Base-by-base conservation (phyloP, 2,113 vertebrate genomes). In the Panurus biarmicus region DNA sequence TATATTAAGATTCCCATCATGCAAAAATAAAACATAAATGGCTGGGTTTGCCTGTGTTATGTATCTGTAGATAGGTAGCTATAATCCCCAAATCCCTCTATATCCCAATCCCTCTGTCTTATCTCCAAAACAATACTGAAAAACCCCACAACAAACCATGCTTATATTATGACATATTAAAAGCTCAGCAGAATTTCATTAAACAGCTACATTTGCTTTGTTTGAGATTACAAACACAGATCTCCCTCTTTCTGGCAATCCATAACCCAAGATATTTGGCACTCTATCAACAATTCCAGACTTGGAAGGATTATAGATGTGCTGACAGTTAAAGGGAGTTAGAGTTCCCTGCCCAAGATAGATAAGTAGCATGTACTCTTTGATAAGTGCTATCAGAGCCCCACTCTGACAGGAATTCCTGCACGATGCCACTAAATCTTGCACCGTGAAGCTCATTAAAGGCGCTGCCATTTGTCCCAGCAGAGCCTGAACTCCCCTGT, bases 351-450 rank as follows among this genome's bases (percentile, higher is more conserved):
- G 93, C 85, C 35, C 40, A 77, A 94, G 87, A 90, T 21, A 95
- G 71, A 92, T 94, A 96, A 96, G 82, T 83, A 93, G 69, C 75
- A 44, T 74, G 77, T n/a, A 73, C 20, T 74, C 61, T 78, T 91
- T 93, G 85, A 89, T 96, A 96, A 97, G 81, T 87, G 77, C 80
- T 96, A 95, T 93, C 89, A 94, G 90, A 95, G 92, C 78, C 80
- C 89, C 50, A 36, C 51, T 94, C 85, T 95, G 91, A 96, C 90
- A 95, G 72, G 75, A 96, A 97, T 97, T 95, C 75, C 86, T 93
- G n/a, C 73, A 47, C 21, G 45, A 66, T 10, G 47, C 91, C 78
- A 62, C 75, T 88, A 81, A 97, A 95, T 95, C 71, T 86, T 51
- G 82, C 18, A 51, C 77, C 44, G 6, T 72, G 90, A 54, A 65